These are phyloP conservation scores for Drosophila lini DNA, from an alignment of 1,140 invertebrate genomes.

Conservation along the genomic window DNA sequence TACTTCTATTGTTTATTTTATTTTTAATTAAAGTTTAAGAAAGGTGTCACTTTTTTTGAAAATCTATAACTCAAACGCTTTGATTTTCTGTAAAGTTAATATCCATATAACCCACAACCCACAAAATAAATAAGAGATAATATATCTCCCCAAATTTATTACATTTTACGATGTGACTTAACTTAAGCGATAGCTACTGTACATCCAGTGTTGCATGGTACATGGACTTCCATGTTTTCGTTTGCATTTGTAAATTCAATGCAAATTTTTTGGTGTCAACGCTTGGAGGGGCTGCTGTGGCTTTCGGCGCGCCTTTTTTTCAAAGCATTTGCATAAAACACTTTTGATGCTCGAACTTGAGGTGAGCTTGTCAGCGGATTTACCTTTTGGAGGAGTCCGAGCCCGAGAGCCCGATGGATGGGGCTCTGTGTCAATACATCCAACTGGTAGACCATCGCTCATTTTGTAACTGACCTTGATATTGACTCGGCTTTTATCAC, in stretches of 20 bases:
- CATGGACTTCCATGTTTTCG: constrained; percentile 26
- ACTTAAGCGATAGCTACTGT: constrained; percentile 9
- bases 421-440: constrained; percentile 19
- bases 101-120: no score
- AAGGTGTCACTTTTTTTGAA: no score
- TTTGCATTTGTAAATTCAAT: constrained; percentile 54
- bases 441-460: constrained; percentile 29
- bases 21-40: no score
- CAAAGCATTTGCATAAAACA: constrained; percentile 70
- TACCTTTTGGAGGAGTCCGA: neutral
- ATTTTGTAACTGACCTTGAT: constrained; percentile 81
- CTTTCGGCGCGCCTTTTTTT: constrained; percentile 33
- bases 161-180: neutral
- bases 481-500: constrained; percentile 66
- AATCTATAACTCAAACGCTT: no score
- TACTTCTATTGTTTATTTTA: no score
- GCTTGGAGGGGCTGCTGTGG: constrained; percentile 40
- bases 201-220: constrained; percentile 32
- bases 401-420: constrained; percentile 37
- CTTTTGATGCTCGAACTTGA: constrained; percentile 58
- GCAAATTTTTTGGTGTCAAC: constrained; percentile 70
- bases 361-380: constrained; percentile 30
- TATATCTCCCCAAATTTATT: neutral
- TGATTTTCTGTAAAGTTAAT: no score
- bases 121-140: no score